These are phyloP conservation scores for Erythrolamprus reginae DNA, from an alignment of 2,113 vertebrate genomes.

Conservation along the genomic window DNA sequence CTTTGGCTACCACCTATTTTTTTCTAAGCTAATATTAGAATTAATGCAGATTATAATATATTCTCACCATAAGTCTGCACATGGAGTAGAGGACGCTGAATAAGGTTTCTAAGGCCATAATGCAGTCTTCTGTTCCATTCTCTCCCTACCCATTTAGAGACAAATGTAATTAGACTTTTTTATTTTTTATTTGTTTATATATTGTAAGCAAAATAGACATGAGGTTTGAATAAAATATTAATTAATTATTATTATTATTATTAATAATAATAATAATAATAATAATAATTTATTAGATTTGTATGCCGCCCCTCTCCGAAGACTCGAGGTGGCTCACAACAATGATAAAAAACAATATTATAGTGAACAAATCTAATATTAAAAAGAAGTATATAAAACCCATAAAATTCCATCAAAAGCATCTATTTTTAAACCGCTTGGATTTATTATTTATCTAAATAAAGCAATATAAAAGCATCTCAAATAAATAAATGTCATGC, in stretches of 20 bases:
- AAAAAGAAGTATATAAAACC: no score
- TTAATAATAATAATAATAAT: no score
- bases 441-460: not conserved
- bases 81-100: conserved; percentile 94
- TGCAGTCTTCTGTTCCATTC: conserved; percentile 85
- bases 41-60: not conserved
- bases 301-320: no score
- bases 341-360: no score
- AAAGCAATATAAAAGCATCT: not conserved
- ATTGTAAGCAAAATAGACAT: not conserved
- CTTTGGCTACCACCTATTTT: not conserved
- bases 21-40: not conserved
- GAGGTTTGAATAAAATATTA: not conserved
- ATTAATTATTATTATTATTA: no score
- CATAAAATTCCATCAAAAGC: not conserved
- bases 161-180: not conserved
- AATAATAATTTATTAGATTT: no score
- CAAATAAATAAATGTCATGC: not conserved
- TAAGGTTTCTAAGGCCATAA: conserved; percentile 90
- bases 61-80: conserved; percentile 96
- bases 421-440: not conserved
- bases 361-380: no score
- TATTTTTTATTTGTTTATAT: not conserved
- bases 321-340: no score
- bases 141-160: conserved; percentile 77